These are phyloP conservation scores for Dallia pectoralis DNA, from an alignment of 2,797 vertebrate species.

Conservation along the genomic window DNA sequence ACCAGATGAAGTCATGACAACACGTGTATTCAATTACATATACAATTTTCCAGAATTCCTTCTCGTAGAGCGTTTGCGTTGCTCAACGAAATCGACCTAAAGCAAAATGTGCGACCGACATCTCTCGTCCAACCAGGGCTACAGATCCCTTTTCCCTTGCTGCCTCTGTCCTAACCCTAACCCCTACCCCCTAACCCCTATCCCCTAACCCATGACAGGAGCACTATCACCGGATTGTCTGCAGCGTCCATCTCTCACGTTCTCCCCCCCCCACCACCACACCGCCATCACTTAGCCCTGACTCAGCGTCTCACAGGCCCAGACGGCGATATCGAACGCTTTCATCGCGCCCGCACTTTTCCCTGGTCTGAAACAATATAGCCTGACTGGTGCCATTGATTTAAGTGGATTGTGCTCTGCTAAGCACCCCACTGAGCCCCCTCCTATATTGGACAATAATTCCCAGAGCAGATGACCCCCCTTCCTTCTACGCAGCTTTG, in stretches of 20 bases:
- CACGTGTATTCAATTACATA: no score
- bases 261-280: constrained; percentile 45
- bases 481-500: constrained; percentile 73
- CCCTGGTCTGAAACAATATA: constrained; percentile 78
- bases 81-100: no score
- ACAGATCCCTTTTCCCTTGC: neutral
- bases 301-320: constrained; percentile 69
- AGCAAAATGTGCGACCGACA: no score
- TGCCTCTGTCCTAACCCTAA: constrained; percentile 28
- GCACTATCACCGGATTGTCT: constrained; percentile 38
- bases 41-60: no score
- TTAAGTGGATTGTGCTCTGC: constrained; percentile 75
- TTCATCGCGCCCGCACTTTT: constrained; percentile 74
- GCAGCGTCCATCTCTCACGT: constrained; percentile 26
- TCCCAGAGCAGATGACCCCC: constrained; percentile 86
- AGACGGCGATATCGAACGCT: constrained; percentile 68
- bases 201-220: constrained; percentile 29
- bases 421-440: constrained; percentile 80
- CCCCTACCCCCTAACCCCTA: no score
- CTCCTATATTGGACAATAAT: constrained; percentile 89
- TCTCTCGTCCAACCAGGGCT: no score
- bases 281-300: constrained; percentile 69
- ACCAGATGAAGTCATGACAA: no score
- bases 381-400: constrained; percentile 84
- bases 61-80: no score